Evolutionary conservation across 2,113 vertebrate species (phyloP).

Genomic region (Columba livia): DNA sequence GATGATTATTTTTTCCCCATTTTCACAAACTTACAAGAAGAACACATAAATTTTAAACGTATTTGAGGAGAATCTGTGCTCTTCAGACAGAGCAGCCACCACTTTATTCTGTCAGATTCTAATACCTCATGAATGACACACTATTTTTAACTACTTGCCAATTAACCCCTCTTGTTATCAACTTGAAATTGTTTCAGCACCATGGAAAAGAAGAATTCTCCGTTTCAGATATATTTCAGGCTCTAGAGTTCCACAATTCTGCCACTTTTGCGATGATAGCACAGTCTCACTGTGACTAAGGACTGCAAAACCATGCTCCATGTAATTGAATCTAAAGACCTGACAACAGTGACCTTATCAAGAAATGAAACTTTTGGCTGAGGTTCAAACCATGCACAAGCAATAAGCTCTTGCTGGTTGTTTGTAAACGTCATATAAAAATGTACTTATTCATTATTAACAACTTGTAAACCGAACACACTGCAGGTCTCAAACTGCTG

Average conservation of each 20-base stretch:
- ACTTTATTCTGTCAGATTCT: not conserved
- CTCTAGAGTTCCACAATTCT: not conserved
- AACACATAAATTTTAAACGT: not conserved
- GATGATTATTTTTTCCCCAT: not conserved
- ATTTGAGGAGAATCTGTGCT: not conserved
- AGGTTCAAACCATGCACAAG: slow-evolving; percentile 24
- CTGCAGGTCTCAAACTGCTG: slow-evolving; percentile 21
- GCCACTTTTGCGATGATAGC: slow-evolving; percentile 1
- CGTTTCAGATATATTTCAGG: not conserved
- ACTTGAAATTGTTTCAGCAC: not conserved
- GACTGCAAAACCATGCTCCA: slow-evolving; percentile 18
- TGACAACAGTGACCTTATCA: slow-evolving; percentile 59
- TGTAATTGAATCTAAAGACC: slow-evolving; percentile 56
- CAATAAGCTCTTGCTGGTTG: slow-evolving; percentile 31
- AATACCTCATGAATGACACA: not conserved
- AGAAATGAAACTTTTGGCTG: slow-evolving; percentile 56
- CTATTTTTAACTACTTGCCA: not conserved
- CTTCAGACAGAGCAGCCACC: not conserved
- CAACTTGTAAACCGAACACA: slow-evolving; percentile 24
- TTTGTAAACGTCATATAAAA: slow-evolving; percentile 61
- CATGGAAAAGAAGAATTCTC: not conserved
- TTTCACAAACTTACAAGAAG: not conserved
- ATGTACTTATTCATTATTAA: slow-evolving; percentile 64
- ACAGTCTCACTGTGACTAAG: not conserved
- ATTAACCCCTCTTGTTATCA: not conserved